Base-by-base conservation (phyloP, 1,140 invertebrate species). In the Argopecten irradians region DNA sequence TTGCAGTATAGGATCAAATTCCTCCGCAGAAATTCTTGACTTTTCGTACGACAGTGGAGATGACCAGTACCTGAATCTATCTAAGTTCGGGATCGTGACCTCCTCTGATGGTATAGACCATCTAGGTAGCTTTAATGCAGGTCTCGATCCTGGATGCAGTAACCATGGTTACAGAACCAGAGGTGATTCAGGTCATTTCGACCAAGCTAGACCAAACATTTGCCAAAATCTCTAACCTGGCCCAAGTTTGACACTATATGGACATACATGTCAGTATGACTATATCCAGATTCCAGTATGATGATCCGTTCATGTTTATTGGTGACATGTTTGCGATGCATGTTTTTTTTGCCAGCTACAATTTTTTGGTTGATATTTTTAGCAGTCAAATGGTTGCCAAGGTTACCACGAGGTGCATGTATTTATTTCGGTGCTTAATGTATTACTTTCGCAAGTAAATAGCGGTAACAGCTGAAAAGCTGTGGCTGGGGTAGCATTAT, bases 41-140 rank as follows among this genome's bases (percentile, higher is more conserved):
- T 93, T 95, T 89, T 95, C 94, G 3, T 95, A 95, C 82, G 94
- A 95, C 90, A 95, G 94, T 86, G 88, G 88, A 28, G 94, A 95
- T 22, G 92, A 92, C 32, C 89, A 91, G 46, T 43, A 91, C 34
- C 22, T 85, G 39, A 39, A 36, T 71, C 16, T 91, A 34, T 41
- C 86, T 84, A 87, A 89, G 43, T 85, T 71, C 28, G 55, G 55
- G 28, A 71, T 71, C n/a, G 55, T 71, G 5, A 71, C 55, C 14
- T 71, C 55, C 0, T 71, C 55, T 71, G 55, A 71, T 71, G 55
- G 55, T 16, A 71, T 71, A 8, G 55, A 71, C 28, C 55, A 71
- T n/a, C n/a, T 71, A n/a, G 55, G 19, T 71, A 28, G 55, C 55
- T 71, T 71, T n/a, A 71, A 71, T 71, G 55, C 55, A 71, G n/a